Evolutionary conservation across 1,140 invertebrate genomes (phyloP), one percentile per base, ranked within the genome.

Genomic region (Argopecten irradians): DNA sequence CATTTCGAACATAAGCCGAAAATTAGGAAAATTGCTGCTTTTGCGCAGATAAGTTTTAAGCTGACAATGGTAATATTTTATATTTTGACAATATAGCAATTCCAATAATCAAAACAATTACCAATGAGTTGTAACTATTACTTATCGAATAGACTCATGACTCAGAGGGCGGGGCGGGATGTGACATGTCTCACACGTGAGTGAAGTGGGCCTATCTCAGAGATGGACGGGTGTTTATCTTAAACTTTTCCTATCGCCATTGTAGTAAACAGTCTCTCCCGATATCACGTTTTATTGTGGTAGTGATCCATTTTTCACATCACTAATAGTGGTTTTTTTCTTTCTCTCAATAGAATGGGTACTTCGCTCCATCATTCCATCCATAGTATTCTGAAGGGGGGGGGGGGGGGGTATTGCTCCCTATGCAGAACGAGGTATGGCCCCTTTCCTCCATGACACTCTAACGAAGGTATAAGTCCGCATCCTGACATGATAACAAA

Each of bases 171-270:
- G 55, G 55, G 55, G 11, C 55, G 22, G 55, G 2, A 28, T 22
- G 1, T 71, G 55, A 71, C 55, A 2, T 71, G 55, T n/a, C 55
- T 16, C 55, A 71, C 55, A 71, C 22, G 55, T 71, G 55, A 71
- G n/a, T 28, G 55, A 71, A n/a, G 22, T 5, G n/a, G n/a, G 5
- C 55, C 55, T 71, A 71, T 71, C 55, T 71, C 2, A 11, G 55
- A 71, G 55, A 71, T 71, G 55, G 55, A 71, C 55, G 55, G 55
- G 55, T 71, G 55, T 71, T 71, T 71, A 71, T 71, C 55, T 71
- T 28, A 71, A 71, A 8, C n/a, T 28, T 11, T 71, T 28, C 55
- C 55, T 71, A 71, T 71, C 55, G 28, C 22, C 55, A 28, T 71
- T 71, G 55, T 71, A 28, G 55, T 71, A 28, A 28, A 71, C 55